Base-by-base conservation (phyloP, 2,888 invertebrate species). In the Himalopsyche kuldschensis region DNA sequence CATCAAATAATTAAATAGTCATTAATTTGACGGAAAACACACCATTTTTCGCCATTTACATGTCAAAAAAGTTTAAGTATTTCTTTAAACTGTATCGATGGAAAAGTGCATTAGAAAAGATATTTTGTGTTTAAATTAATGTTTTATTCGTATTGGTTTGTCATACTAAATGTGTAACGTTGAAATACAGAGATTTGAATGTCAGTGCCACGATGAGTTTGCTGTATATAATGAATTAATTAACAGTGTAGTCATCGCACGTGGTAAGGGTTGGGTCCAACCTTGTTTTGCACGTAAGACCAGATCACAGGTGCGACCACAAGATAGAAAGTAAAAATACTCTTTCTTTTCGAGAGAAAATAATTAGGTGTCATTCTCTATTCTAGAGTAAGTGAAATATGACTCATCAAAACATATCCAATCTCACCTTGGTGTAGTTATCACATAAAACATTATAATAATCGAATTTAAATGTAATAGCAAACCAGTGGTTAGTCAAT, bases 311-410 rank as follows among this genome's bases (percentile, higher is more conserved):
- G 48, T 78, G 55, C 27, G n/a, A 83, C 76, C 80, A 48, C 81
- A 48, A 46, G 32, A 46, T 84, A 84, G 84, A 84, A 84, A 84
- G 84, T 84, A 20, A 27, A 55, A 76, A 81, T 55, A 76, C 76
- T 81, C 77, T 81, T 76, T 31, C n/a, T 55, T 35, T 77, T 11
- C 15, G 27, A 69, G 27, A 69, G 69, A 69, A 30, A 69, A 69
- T 30, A 27, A 24, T 24, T 27, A 69, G 30, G 11, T 69, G 69
- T 11, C 30, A 69, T 30, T 30, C 69, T 27, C 55, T n/a, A 55
- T 55, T 55, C 15, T 69, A 11, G 27, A 69, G 15, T 69, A 10
- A 30, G 3, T 55, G 10, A 55, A 8, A 24, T 30, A 27, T 69
- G 69, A 69, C 30, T 69, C 69, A 69, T 69, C 27, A 4, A 30